Base-by-base conservation (phyloP, 2,113 vertebrate genomes). In the Percina caprodes region DNA sequence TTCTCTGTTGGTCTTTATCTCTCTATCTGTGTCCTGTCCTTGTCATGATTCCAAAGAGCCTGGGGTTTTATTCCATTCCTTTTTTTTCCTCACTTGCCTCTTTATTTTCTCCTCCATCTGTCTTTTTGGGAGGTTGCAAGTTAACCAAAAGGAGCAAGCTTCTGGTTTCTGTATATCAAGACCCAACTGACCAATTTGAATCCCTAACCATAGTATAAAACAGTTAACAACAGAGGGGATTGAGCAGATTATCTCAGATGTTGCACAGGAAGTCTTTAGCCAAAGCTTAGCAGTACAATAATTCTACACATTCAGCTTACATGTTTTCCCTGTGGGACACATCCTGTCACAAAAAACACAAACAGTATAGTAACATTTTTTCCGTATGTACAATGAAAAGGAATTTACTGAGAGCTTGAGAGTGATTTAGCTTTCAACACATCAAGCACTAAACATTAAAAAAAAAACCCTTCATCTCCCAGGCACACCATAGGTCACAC, bases 41-140 rank as follows among this genome's bases (percentile, higher is more conserved):
- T 30, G 23, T 62, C 68, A 54, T 70, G 73, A 66, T 26, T 85
- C 83, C 79, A 86, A 85, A 80, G n/a, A 65, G 76, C 89, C 85
- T 0, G 35, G 26, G 90, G 88, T 74, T 80, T 77, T 86, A 18
- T 92, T 91, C 90, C 90, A 60, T 65, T 74, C 58, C 63, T 56
- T 63, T 21, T 56, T 56, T 52, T 19, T 62, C 54, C 54, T 52
- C 30, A 0, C 56, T 68, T 66, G 42, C 23, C 35, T 52, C 68
- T 70, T 86, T 33, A 19, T 51, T 39, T 56, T 72, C 67, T 52
- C 45, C 60, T 80, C 88, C 86, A 72, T 91, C 79, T 90, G 89
- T 58, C 61, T 83, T 55, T 77, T 59, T 88, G 86, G 89, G 83
- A 69, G 46, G 54, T 56, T 21, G 58, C 80, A 82, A 86, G 70